phyloP scores from a whole-genome alignment of 1,140 invertebrate genomes.

The Drosophila ananassae region DNA sequence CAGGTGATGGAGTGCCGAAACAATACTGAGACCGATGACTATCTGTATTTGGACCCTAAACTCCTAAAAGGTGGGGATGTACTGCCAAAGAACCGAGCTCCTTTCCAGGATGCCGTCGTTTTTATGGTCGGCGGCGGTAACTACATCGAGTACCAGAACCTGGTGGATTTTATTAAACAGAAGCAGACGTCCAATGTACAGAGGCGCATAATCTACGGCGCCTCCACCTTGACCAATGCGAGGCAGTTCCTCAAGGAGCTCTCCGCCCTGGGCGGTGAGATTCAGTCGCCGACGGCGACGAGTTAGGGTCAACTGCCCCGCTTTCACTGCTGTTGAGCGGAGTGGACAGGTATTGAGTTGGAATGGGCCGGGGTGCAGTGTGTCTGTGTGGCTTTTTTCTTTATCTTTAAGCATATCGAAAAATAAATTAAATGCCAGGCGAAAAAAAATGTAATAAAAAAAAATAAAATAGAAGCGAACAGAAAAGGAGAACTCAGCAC shows the following conservation, averaged over 20 bases:
- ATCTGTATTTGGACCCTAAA: conserved; percentile 96
- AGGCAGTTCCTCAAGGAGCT: conserved; percentile 97
- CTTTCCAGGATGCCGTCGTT: conserved; percentile 95
- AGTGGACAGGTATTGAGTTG: conserved; percentile 20
- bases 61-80: conserved; percentile 90
- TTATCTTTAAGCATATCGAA: conserved; percentile 77
- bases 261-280: conserved; percentile 89
- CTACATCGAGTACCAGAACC: conserved; percentile 99
- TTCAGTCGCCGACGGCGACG: conserved; percentile 84
- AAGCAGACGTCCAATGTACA: conserved; percentile 89
- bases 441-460: conserved; percentile 27
- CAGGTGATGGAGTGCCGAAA: conserved; percentile 95
- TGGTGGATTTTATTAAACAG: conserved; percentile 97
- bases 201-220: conserved; percentile 96
- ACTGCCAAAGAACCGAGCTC: conserved; percentile 87
- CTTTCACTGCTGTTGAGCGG: conserved; percentile 67
- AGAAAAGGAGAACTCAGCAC: conserved; percentile 32
- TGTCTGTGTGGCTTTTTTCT: conserved; percentile 62
- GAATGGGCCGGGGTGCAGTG: conserved; percentile 17
- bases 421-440: conserved; percentile 80
- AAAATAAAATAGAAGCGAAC: conserved; percentile 16
- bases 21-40: conserved; percentile 92
- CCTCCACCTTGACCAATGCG: conserved; percentile 96
- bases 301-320: conserved; percentile 71
- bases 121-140: conserved; percentile 99